phyloP scores from a whole-genome alignment of 1,140 invertebrate genomes.

The Pomacea maculata region DNA sequence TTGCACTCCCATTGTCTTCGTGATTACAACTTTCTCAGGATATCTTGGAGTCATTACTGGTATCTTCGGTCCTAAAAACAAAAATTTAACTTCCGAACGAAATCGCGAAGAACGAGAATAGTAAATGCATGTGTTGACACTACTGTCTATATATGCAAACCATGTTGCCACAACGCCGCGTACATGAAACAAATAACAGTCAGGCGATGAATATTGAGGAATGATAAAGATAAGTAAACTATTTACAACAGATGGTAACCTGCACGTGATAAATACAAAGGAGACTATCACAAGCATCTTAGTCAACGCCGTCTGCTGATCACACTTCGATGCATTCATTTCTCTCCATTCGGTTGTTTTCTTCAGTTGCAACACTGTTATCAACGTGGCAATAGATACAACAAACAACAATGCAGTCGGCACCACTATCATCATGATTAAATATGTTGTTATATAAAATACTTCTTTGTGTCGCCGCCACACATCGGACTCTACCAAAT shows the following conservation, averaged over 20 bases:
- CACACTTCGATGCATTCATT: neutral
- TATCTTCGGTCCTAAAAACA: too few relatives aligned
- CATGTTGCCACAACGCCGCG: neutral
- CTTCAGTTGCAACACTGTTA: neutral
- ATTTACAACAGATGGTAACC: neutral
- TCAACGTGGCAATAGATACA: neutral
- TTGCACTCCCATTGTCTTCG: too few relatives aligned
- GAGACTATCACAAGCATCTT: neutral
- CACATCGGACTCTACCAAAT: too few relatives aligned
- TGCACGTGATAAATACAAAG: neutral
- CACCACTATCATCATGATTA: too few relatives aligned
- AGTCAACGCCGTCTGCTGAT: neutral
- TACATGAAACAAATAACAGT: neutral
- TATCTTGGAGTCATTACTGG: too few relatives aligned
- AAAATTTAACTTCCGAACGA: too few relatives aligned
- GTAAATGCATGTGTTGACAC: too few relatives aligned
- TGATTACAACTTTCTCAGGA: too few relatives aligned
- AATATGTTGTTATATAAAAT: too few relatives aligned
- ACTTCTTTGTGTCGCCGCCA: too few relatives aligned
- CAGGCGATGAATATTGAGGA: neutral
- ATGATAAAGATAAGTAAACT: neutral
- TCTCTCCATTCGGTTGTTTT: constrained; percentile 3
- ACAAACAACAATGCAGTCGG: neutral
- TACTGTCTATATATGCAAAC: neutral
- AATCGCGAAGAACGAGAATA: too few relatives aligned